phyloP scores from a whole-genome alignment of 2,888 invertebrate species.

The Gari tellinella region DNA sequence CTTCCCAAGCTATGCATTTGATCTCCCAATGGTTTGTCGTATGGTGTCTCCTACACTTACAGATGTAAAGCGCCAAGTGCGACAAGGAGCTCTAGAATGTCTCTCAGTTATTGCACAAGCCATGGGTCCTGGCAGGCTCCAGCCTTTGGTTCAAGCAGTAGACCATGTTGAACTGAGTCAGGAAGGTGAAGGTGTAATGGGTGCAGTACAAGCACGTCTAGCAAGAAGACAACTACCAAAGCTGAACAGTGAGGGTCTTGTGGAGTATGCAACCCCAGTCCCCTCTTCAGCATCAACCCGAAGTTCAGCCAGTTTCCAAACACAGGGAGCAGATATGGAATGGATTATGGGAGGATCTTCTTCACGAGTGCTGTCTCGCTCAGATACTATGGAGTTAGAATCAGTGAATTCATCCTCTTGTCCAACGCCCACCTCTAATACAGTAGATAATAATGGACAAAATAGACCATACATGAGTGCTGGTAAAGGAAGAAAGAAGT shows the following conservation, averaged over 20 bases:
- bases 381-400: constrained; percentile 77
- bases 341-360: constrained; percentile 87
- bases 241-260: constrained; percentile 89
- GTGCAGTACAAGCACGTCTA: constrained; percentile 90
- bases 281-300: constrained; percentile 85
- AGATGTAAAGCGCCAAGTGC: constrained; percentile 90
- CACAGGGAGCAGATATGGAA: constrained; percentile 88
- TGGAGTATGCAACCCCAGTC: constrained; percentile 90
- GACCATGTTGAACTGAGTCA: constrained; percentile 84
- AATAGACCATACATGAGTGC: constrained; percentile 80
- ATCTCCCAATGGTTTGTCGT: constrained; percentile 85
- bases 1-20: constrained; percentile 91
- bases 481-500: constrained; percentile 77
- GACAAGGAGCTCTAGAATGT: constrained; percentile 92
- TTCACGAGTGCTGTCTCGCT: constrained; percentile 68
- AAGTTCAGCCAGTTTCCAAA: constrained; percentile 65
- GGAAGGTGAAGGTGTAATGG: constrained; percentile 85
- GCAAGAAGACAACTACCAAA: constrained; percentile 90
- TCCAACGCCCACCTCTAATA: constrained; percentile 70
- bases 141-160: constrained; percentile 86
- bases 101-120: constrained; percentile 92
- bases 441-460: constrained; percentile 64
- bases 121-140: constrained; percentile 86
- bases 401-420: constrained; percentile 77
- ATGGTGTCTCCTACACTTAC: constrained; percentile 85